Evolutionary conservation across 1,140 invertebrate species (phyloP).

Genomic region (Antheraea pernyi): DNA sequence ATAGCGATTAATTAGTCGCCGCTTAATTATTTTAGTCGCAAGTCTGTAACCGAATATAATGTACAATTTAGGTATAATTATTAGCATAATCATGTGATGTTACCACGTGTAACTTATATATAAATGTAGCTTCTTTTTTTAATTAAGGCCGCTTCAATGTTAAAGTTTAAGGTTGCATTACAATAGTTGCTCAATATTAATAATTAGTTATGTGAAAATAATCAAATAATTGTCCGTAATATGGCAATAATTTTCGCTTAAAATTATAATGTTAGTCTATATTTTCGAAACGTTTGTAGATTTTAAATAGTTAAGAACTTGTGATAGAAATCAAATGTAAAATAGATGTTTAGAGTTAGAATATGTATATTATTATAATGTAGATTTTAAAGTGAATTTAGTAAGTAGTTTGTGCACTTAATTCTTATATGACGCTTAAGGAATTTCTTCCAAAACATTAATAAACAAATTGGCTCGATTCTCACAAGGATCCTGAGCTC

Average conservation of each 20-base stretch:
- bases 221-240: background rate
- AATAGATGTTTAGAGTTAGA: too few species aligned
- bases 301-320: background rate
- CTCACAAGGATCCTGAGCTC: too few species aligned
- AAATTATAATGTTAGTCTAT: background rate
- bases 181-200: background rate
- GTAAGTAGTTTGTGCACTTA: too few species aligned
- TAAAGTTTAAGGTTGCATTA: background rate
- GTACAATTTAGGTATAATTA: background rate
- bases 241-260: constrained; percentile 4
- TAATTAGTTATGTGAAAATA: background rate
- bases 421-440: too few species aligned
- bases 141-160: background rate
- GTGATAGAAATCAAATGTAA: too few species aligned
- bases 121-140: background rate
- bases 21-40: background rate
- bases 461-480: too few species aligned
- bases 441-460: too few species aligned
- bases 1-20: background rate
- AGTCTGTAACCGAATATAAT: background rate
- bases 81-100: background rate
- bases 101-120: background rate
- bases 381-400: too few species aligned
- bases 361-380: too few species aligned
- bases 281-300: background rate